Conservation (phyloP, 2,113 vertebrate species). For the Nanger granti region DNA sequence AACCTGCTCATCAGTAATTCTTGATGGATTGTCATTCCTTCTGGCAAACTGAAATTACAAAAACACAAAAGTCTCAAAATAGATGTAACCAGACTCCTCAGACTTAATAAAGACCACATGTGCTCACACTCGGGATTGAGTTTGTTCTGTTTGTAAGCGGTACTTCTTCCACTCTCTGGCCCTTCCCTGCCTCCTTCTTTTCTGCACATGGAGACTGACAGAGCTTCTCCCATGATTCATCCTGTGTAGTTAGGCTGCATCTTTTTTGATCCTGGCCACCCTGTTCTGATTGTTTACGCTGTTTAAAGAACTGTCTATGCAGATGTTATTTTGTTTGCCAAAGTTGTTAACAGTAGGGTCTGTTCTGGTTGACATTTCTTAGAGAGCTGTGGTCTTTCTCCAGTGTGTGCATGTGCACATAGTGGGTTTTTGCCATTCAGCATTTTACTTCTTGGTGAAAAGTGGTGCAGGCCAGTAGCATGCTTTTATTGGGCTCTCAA, state of each 20-base stretch:
- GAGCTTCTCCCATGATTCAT: not conserved
- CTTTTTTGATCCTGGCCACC: not conserved
- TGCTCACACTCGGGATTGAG: slow-evolving; percentile 9
- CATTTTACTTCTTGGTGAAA: not conserved
- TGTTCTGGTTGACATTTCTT: not conserved
- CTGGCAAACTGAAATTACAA: slow-evolving; percentile 52
- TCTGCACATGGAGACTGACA: not conserved
- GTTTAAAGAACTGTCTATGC: not conserved
- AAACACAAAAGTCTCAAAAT: slow-evolving; percentile 55
- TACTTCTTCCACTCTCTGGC: not conserved
- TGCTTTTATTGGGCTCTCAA: not conserved
- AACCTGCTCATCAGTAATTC: slow-evolving; percentile 32
- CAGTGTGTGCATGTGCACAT: fast-evolving
- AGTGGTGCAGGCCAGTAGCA: not conserved
- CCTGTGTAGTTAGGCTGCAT: not conserved
- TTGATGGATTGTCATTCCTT: slow-evolving; percentile 34
- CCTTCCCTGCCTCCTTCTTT: not conserved
- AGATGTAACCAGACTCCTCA: slow-evolving; percentile 61
- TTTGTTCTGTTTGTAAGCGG: not conserved
- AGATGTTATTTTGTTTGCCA: not conserved
- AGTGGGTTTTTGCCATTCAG: not conserved
- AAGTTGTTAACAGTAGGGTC: not conserved
- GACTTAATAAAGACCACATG: slow-evolving; percentile 66
- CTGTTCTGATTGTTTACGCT: not conserved
- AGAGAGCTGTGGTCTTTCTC: not conserved